Evolutionary conservation across 2,113 vertebrate genomes (phyloP).

Genomic region (Phrynosoma blainvillii): DNA sequence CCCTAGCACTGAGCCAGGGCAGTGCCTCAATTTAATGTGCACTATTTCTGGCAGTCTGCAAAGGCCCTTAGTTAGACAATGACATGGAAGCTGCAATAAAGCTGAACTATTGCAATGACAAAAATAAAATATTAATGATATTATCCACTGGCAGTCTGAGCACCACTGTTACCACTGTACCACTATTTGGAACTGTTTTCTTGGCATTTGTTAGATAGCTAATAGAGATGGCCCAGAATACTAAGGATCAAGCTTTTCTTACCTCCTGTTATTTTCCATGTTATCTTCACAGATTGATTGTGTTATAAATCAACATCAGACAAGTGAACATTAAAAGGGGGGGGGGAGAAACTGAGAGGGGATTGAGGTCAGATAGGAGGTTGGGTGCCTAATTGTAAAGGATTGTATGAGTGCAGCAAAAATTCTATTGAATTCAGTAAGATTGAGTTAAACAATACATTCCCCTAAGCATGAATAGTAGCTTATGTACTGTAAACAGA

Average conservation of each 20-base stretch:
- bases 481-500: background rate
- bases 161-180: no score
- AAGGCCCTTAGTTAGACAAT: no score
- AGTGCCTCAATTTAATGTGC: no score
- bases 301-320: background rate
- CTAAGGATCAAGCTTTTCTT: background rate
- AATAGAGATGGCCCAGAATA: no score
- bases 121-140: no score
- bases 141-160: no score
- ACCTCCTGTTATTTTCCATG: constrained; percentile 13
- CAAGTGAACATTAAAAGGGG: background rate
- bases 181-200: no score
- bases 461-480: background rate
- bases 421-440: constrained; percentile 14
- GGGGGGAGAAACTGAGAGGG: background rate
- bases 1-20: no score
- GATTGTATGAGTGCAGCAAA: constrained; percentile 35
- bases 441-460: constrained; percentile 1
- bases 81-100: no score
- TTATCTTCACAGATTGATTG: constrained; percentile 48
- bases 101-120: no score
- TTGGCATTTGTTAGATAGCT: no score
- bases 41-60: no score
- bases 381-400: constrained; percentile 1
- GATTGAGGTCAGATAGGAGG: background rate